Conservation (phyloP, 2,797 vertebrate species). For the Xiphorhynchus erythropygius region DNA sequence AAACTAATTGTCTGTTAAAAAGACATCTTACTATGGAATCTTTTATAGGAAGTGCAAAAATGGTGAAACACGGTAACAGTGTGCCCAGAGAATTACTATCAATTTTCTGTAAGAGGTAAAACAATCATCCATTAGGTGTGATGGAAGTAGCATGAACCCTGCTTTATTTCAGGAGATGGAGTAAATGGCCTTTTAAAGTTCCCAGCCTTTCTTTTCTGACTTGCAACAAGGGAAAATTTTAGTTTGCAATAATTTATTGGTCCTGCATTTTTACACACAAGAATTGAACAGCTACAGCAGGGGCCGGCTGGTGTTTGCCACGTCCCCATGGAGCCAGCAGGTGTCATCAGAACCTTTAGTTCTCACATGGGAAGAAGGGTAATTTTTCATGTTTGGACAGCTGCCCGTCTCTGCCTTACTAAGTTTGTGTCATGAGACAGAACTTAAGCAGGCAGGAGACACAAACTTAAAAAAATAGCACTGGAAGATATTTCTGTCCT, state of each 20-base stretch:
- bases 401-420: neutral
- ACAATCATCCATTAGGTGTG: neutral
- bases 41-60: neutral
- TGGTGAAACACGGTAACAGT: neutral
- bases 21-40: neutral
- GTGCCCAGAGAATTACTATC: neutral
- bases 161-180: neutral
- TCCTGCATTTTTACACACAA: neutral
- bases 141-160: neutral
- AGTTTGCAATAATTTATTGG: neutral
- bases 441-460: neutral
- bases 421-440: neutral
- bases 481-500: neutral
- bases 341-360: constrained; percentile 57
- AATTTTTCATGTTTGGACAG: neutral
- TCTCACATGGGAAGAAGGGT: neutral
- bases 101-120: neutral
- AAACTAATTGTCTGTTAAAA: neutral
- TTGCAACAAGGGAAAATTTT: neutral
- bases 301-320: neutral
- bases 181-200: neutral
- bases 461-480: neutral
- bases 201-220: neutral
- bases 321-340: constrained; percentile 29
- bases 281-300: neutral